Base-by-base conservation (phyloP, 2,113 vertebrate genomes). In the Dissostichus mawsoni region DNA sequence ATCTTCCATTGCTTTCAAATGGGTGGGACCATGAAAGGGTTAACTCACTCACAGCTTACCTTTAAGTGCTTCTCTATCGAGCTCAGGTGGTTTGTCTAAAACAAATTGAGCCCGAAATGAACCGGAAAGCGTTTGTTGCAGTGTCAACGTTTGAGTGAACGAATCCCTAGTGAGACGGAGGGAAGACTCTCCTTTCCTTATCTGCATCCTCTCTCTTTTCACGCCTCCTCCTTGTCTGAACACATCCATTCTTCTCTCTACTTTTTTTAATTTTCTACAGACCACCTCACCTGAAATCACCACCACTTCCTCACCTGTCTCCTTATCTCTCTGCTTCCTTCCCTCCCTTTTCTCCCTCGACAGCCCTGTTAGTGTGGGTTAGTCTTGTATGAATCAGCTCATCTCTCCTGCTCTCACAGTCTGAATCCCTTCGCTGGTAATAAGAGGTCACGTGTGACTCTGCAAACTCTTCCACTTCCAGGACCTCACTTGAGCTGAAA, bases 361-460 rank as follows among this genome's bases (percentile, higher is more conserved):
- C 85, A 85, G 61, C 73, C 84, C 78, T 69, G 80, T 89, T 85
- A 64, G 67, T 55, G 80, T 9, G 82, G 85, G 75, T 83, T 83
- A 85, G 78, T 68, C 66, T 73, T 74, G 61, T 64, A 72, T 85
- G 84, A 91, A 86, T 88, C 90, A 89, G 88, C 75, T 55, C 82
- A 77, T 80, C 75, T 74, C 77, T 48, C 50, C 47, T 41, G 18
- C 63, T 62, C 45, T 66, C 53, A 33, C 78, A 16, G 9, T 77
- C 50, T 84, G 48, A 57, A 59, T 75, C 41, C 20, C 25, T 72
- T 74, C 16, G 13, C 75, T 82, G 89, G 80, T 89, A 84, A 89
- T 83, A 61, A 76, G 70, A 81, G 76, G 82, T 90, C 83, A 84
- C 20, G 55, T 83, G 81, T 47, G 77, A 62, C 63, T 55, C 65